phyloP scores from a whole-genome alignment of 2,113 vertebrate species.

The Ophthalmotilapia sp. region DNA sequence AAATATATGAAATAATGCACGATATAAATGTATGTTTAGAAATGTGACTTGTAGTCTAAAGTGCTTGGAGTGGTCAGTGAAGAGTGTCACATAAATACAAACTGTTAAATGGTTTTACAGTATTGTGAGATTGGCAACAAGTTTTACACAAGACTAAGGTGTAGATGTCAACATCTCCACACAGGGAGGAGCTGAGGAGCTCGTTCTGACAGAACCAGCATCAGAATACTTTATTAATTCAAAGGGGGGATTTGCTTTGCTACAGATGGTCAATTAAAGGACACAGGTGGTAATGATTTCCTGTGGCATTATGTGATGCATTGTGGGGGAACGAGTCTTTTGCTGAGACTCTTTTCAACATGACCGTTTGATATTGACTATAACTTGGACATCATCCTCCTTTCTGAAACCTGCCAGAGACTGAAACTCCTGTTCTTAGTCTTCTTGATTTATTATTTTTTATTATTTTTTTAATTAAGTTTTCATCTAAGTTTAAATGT shows the following conservation, averaged over 20 bases:
- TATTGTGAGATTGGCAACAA: neutral
- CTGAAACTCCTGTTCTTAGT: neutral
- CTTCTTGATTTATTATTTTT: neutral
- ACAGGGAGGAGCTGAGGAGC: neutral
- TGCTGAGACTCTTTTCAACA: neutral
- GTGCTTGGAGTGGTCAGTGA: neutral
- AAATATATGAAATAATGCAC: neutral
- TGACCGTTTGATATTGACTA: neutral
- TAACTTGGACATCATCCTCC: neutral
- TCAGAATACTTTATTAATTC: neutral
- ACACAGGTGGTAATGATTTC: neutral
- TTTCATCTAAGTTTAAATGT: neutral
- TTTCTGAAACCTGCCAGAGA: neutral
- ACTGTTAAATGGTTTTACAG: neutral
- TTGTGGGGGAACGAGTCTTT: neutral
- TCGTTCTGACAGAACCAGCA: neutral
- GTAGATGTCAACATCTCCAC: neutral
- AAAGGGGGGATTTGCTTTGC: neutral
- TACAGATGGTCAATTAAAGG: neutral
- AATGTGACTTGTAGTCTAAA: neutral
- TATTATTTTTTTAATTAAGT: accelerated
- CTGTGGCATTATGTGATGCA: neutral
- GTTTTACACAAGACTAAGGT: neutral
- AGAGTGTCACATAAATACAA: neutral
- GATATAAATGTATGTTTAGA: neutral